Conservation (phyloP, 2,888 invertebrate species). For the Xanthorhoe spadicearia region DNA sequence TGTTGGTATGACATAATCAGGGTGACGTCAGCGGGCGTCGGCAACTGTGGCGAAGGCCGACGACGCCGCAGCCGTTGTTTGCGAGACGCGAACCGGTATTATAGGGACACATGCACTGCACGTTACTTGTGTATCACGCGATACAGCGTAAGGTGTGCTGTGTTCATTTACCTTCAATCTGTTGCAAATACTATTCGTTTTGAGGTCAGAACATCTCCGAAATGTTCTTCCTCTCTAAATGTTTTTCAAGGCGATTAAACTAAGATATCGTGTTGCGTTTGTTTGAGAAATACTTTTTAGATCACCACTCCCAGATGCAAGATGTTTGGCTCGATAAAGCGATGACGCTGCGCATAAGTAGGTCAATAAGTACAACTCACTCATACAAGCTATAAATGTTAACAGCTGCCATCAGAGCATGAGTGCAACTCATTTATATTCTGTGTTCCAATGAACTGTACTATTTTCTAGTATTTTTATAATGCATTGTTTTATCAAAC, state of each 20-base stretch:
- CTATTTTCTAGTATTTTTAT: background rate
- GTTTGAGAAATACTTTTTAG: slow-evolving; percentile 39
- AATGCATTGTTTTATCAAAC: slow-evolving; percentile 21
- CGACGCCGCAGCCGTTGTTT: slow-evolving; percentile 61
- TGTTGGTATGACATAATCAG: slow-evolving; percentile 78
- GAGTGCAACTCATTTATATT: slow-evolving; percentile 3
- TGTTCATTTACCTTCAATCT: slow-evolving; percentile 10
- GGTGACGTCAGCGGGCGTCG: slow-evolving; percentile 81
- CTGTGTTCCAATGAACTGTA: background rate
- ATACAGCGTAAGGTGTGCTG: slow-evolving; percentile 40
- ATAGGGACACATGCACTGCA: slow-evolving; percentile 67
- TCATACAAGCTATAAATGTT: slow-evolving; percentile 67
- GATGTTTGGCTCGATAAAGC: slow-evolving; percentile 57
- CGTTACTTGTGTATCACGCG: slow-evolving; percentile 54
- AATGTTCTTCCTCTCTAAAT: background rate
- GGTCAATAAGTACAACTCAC: slow-evolving; percentile 72
- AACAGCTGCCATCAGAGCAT: slow-evolving; percentile 47
- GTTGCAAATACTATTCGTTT: slow-evolving; percentile 3
- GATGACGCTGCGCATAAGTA: slow-evolving; percentile 77
- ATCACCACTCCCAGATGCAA: slow-evolving; percentile 68
- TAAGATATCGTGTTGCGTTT: background rate
- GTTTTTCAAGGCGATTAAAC: background rate
- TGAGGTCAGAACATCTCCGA: background rate
- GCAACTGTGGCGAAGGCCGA: slow-evolving; percentile 77
- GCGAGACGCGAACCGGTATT: slow-evolving; percentile 70